phyloP scores from a whole-genome alignment of 2,113 vertebrate species.

The Bungarus multicinctus region DNA sequence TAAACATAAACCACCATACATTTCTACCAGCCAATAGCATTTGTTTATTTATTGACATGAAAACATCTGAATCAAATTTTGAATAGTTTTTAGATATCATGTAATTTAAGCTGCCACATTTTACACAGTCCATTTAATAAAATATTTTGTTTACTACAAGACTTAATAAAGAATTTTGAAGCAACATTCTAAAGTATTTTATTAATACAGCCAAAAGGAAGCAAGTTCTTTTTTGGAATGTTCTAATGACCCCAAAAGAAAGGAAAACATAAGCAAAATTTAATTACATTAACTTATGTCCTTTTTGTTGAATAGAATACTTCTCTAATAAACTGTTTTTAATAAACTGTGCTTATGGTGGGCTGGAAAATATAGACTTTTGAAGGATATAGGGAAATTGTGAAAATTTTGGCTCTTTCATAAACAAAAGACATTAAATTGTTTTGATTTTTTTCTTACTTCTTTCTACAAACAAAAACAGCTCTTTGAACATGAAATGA shows the following conservation, averaged over 20 bases:
- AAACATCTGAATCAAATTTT: not conserved
- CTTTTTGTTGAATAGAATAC: not conserved
- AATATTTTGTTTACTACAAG: not conserved
- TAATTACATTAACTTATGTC: not conserved
- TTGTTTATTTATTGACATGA: not conserved
- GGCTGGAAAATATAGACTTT: not conserved
- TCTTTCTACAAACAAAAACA: conserved; percentile 15
- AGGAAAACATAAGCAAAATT: not conserved
- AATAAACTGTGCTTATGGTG: not conserved
- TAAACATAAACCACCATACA: not conserved
- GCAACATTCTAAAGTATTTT: not conserved
- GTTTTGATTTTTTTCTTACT: conserved; percentile 45
- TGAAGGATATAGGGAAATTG: not conserved
- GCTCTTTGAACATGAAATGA: conserved; percentile 49
- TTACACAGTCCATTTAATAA: not conserved
- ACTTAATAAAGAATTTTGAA: not conserved
- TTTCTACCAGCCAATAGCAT: not conserved
- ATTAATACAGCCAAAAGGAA: not conserved
- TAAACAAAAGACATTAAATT: conserved; percentile 38
- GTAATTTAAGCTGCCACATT: not conserved
- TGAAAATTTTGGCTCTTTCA: not conserved
- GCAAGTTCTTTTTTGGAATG: not conserved
- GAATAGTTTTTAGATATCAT: not conserved
- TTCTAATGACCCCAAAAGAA: not conserved
- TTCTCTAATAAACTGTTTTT: not conserved